Conservation (phyloP, 1,140 invertebrate genomes). For the Pseudomyrmex concolor region DNA sequence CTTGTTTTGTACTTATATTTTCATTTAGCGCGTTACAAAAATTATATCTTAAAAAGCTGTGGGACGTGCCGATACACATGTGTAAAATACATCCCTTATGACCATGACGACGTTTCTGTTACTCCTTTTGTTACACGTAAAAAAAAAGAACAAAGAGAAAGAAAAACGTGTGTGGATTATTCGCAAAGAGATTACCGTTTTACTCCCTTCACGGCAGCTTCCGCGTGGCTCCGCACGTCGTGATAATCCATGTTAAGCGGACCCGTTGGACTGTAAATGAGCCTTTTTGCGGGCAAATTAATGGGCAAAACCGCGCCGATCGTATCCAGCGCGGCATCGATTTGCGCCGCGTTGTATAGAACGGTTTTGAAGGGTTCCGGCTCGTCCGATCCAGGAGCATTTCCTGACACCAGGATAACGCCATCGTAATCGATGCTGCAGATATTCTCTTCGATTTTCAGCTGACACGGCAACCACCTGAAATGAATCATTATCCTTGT, state of each 20-base stretch:
- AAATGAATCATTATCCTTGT: constrained; percentile 65
- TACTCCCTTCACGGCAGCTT: constrained; percentile 88
- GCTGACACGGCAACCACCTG: constrained; percentile 81
- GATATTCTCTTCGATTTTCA: constrained; percentile 81
- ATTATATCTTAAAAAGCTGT: neutral
- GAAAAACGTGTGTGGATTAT: constrained; percentile 3
- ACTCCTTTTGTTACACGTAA: neutral
- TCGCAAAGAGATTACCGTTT: constrained; percentile 84
- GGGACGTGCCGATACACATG: neutral
- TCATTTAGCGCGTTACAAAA: constrained; percentile 5
- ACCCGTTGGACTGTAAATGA: constrained; percentile 92
- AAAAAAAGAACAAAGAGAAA: constrained; percentile 12
- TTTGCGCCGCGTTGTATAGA: constrained; percentile 77
- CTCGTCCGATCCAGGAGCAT: constrained; percentile 77
- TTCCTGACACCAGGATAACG: constrained; percentile 81
- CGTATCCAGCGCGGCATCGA: constrained; percentile 79
- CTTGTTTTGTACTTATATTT: constrained; percentile 3
- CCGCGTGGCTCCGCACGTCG: constrained; percentile 89
- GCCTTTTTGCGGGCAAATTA: constrained; percentile 87
- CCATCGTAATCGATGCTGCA: constrained; percentile 80
- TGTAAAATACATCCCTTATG: constrained; percentile 3
- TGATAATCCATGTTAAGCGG: constrained; percentile 92
- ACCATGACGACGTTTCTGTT: neutral
- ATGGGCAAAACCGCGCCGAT: constrained; percentile 86
- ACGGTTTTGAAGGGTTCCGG: constrained; percentile 83